phyloP scores from a whole-genome alignment of 2,797 vertebrate genomes.

The Naso thynnoides region DNA sequence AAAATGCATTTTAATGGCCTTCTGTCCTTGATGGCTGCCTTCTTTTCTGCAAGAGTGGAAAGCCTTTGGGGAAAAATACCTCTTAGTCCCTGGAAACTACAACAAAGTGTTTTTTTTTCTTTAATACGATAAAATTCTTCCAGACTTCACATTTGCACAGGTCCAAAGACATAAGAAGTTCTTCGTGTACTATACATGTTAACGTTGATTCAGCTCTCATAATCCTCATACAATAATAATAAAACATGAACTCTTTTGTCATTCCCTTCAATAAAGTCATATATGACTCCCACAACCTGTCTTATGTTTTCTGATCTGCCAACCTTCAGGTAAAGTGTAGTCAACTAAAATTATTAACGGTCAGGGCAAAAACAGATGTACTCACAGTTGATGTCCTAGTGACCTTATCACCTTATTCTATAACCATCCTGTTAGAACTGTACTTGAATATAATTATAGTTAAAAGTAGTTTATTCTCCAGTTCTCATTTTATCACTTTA shows the following conservation, averaged over 20 bases:
- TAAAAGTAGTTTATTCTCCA: neutral
- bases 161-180: neutral
- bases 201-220: neutral
- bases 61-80: neutral
- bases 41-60: neutral
- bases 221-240: neutral
- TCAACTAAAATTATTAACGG: neutral
- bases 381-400: neutral
- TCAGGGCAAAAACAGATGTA: neutral
- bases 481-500: neutral
- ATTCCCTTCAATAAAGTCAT: neutral
- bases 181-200: neutral
- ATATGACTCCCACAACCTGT: neutral
- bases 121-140: neutral
- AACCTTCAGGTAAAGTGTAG: neutral
- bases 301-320: neutral
- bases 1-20: slow-evolving; percentile 12
- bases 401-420: neutral
- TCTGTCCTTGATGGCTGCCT: neutral
- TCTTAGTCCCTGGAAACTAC: neutral
- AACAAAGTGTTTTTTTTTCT: neutral
- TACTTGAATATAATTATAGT: no score
- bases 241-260: no score
- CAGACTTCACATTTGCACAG: neutral
- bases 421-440: neutral